Evolutionary conservation across 1,140 invertebrate species (phyloP).

Genomic region (Ceratosolen fusciceps): DNA sequence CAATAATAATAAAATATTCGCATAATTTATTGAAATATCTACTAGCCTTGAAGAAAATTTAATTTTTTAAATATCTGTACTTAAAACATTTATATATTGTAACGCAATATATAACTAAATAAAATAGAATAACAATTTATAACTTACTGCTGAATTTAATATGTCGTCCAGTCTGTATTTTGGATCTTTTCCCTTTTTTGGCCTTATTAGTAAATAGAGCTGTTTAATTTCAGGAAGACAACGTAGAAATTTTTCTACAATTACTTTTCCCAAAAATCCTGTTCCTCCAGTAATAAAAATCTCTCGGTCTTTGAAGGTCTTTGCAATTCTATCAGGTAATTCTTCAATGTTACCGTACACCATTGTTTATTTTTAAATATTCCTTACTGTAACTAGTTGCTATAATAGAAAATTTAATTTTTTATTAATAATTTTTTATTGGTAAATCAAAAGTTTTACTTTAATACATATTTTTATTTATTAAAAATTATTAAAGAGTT

Average conservation of each 20-base stretch:
- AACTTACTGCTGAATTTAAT: constrained; percentile 76
- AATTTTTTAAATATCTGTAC: too few relatives aligned
- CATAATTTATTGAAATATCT: too few relatives aligned
- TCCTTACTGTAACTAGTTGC: too few relatives aligned
- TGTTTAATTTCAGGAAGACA: constrained; percentile 78
- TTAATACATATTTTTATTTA: too few relatives aligned
- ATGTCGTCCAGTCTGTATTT: constrained; percentile 80
- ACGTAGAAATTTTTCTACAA: constrained; percentile 80
- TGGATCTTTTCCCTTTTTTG: constrained; percentile 84
- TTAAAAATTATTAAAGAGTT: too few relatives aligned
- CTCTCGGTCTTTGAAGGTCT: constrained; percentile 67
- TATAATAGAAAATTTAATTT: too few relatives aligned
- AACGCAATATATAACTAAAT: too few relatives aligned
- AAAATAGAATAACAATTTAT: neutral
- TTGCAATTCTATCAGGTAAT: constrained; percentile 66
- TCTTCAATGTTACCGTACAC: constrained; percentile 52
- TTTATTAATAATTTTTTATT: too few relatives aligned
- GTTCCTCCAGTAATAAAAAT: constrained; percentile 76
- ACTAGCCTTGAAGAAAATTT: too few relatives aligned
- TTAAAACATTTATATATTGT: too few relatives aligned
- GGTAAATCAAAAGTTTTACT: too few relatives aligned
- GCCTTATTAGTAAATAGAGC: constrained; percentile 84
- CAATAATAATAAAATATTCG: too few relatives aligned
- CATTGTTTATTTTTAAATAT: constrained; percentile 10
- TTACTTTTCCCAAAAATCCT: constrained; percentile 81